phyloP scores from a whole-genome alignment of 2,113 vertebrate species.

The Neotoma lepida region DNA sequence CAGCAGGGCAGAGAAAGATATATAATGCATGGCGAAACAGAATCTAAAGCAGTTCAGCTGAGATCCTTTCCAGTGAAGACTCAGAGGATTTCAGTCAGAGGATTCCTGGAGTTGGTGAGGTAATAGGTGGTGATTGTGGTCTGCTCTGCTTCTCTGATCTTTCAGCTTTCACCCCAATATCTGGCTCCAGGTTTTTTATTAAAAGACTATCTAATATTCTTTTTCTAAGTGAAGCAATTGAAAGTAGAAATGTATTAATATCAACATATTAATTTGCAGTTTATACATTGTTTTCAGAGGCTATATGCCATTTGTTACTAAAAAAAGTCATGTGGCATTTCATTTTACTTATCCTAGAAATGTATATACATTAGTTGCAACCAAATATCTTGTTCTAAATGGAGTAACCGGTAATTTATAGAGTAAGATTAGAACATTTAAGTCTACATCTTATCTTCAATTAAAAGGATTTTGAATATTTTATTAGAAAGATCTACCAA shows the following conservation, averaged over 20 bases:
- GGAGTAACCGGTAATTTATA: neutral
- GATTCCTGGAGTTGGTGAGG: too few relatives aligned
- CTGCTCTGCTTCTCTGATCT: too few relatives aligned
- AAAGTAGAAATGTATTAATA: neutral
- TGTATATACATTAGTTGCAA: neutral
- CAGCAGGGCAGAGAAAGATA: too few relatives aligned
- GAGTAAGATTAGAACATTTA: neutral
- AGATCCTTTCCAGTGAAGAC: too few relatives aligned
- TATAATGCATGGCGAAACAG: too few relatives aligned
- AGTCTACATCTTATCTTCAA: rapidly evolving
- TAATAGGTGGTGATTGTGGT: too few relatives aligned
- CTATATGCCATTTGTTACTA: neutral
- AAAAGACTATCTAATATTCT: too few relatives aligned
- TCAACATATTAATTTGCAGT: neutral
- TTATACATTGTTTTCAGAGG: neutral
- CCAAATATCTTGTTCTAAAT: neutral
- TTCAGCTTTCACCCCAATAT: too few relatives aligned
- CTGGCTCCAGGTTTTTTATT: too few relatives aligned
- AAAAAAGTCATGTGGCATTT: neutral
- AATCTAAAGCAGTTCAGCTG: too few relatives aligned
- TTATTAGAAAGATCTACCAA: neutral
- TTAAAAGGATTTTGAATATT: neutral
- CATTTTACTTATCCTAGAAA: neutral
- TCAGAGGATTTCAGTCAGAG: too few relatives aligned
- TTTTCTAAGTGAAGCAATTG: neutral